phyloP scores from a whole-genome alignment of 2,797 vertebrate species.

The Natrix natrix region DNA sequence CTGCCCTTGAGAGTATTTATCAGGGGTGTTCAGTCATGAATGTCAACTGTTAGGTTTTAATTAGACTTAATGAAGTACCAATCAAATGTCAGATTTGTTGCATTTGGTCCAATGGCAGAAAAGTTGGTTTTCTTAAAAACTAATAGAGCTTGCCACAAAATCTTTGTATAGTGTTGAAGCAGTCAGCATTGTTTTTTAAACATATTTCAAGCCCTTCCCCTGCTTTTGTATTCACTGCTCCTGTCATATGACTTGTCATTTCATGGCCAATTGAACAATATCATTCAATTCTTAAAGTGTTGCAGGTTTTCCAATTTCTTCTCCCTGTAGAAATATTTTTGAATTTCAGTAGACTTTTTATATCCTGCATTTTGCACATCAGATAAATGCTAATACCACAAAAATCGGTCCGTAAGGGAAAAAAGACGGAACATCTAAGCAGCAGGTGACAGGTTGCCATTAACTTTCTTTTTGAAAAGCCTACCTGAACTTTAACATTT shows the following conservation, averaged over 20 bases:
- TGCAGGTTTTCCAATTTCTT: neutral
- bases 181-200: neutral
- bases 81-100: neutral
- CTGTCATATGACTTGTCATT: neutral
- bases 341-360: neutral
- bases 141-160: neutral
- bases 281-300: neutral
- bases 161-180: neutral
- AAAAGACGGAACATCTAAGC: neutral
- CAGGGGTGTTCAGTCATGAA: neutral
- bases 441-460: neutral
- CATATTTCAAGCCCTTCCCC: neutral
- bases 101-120: neutral
- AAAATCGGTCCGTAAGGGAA: neutral
- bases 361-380: neutral
- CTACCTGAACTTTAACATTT: neutral
- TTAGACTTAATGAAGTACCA: neutral
- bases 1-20: neutral
- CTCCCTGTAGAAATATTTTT: neutral
- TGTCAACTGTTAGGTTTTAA: neutral
- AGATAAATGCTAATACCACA: neutral
- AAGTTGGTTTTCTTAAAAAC: neutral
- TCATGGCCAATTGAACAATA: neutral
- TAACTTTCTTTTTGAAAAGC: neutral
- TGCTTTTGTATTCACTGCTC: neutral